A percentile compares a stretch with the other conserved stretches of the same genome.
These are phyloP conservation scores for Congeria kusceri DNA, from an alignment of 2,888 invertebrate genomes.

Conservation along the genomic window DNA sequence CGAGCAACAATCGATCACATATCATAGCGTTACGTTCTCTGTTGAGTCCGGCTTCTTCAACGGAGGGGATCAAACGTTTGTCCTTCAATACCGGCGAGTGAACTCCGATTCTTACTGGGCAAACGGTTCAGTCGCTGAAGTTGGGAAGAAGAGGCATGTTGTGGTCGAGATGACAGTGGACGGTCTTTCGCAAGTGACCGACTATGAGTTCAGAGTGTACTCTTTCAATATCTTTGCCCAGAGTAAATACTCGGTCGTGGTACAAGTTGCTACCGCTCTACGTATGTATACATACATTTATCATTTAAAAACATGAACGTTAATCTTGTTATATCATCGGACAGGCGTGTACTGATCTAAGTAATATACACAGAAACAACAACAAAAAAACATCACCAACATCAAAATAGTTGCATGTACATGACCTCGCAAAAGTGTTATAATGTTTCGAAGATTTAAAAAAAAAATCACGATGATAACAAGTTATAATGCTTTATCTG, in stretches of 20 bases:
- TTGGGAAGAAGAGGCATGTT: slow-evolving; percentile 12
- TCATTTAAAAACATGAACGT: too few species aligned
- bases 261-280: not conserved
- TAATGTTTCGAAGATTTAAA: too few species aligned
- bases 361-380: too few species aligned
- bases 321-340: too few species aligned
- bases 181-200: slow-evolving; percentile 16
- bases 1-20: too few species aligned
- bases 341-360: too few species aligned
- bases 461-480: too few species aligned
- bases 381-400: too few species aligned
- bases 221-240: slow-evolving; percentile 22
- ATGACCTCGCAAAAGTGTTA: too few species aligned
- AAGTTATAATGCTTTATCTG: too few species aligned
- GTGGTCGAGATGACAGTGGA: not conserved
- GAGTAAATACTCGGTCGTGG: slow-evolving; percentile 17
- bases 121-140: slow-evolving; percentile 10
- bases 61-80: slow-evolving; percentile 39
- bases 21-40: not conserved
- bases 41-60: slow-evolving; percentile 41
- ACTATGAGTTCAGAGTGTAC: slow-evolving; percentile 34
- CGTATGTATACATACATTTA: too few species aligned
- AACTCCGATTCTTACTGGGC: slow-evolving; percentile 19
- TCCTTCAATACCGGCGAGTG: slow-evolving; percentile 15
- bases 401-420: too few species aligned